Percentiles rank a stretch among this genome's conserved stretches.
Evolutionary conservation across 1,140 invertebrate species (phyloP).

Genomic region (Trigoniulus corallinus): DNA sequence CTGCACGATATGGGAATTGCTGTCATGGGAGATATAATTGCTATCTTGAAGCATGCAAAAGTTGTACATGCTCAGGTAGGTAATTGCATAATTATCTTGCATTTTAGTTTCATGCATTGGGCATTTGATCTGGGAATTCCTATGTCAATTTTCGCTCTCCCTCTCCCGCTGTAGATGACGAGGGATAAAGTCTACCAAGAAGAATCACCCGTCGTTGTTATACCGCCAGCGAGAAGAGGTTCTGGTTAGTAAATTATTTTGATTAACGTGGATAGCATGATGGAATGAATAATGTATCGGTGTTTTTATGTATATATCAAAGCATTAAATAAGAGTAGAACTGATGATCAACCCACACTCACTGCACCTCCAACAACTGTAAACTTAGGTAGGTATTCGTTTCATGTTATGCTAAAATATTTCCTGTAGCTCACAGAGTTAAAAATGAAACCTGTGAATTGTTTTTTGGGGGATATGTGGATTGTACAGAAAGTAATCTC

Average conservation of each 20-base stretch:
- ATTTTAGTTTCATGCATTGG: background rate
- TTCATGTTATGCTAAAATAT: background rate
- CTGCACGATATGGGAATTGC: conserved; percentile 65
- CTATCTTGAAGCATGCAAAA: conserved; percentile 64
- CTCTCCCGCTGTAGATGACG: background rate
- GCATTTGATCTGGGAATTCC: conserved; percentile 2
- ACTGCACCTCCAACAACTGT: too few relatives aligned
- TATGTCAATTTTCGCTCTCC: conserved; percentile 2
- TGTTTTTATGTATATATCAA: background rate
- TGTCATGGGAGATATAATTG: conserved; percentile 65
- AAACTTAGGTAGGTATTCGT: background rate
- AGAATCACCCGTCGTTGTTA: background rate
- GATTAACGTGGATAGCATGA: background rate
- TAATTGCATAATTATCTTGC: background rate
- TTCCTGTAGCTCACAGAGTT: too few relatives aligned
- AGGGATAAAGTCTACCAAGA: background rate
- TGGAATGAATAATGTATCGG: background rate
- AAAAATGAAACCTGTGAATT: too few relatives aligned
- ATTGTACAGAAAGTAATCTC: too few relatives aligned
- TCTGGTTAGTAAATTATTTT: background rate
- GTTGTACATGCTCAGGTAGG: conserved; percentile 43
- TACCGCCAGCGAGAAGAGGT: background rate
- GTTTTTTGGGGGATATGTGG: too few relatives aligned
- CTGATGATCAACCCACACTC: too few relatives aligned
- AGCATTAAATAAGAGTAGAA: background rate